phyloP scores from a whole-genome alignment of 2,888 invertebrate species.

The Troides aeacus region DNA sequence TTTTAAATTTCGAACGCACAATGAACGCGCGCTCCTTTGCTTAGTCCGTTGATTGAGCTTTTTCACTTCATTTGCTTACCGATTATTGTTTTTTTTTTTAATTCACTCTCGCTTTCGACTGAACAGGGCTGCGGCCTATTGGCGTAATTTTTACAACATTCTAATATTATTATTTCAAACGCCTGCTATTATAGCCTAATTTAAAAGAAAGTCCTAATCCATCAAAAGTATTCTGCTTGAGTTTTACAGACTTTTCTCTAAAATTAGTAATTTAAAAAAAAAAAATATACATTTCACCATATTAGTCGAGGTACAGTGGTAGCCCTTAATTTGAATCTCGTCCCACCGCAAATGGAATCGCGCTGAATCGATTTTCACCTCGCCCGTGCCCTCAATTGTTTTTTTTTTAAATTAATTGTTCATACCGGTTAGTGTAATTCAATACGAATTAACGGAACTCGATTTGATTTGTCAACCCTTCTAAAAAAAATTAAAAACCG shows the following conservation, averaged over 20 bases:
- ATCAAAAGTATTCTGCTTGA: too few species aligned
- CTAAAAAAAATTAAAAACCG: neutral
- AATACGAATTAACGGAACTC: slow-evolving; percentile 75
- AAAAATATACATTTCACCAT: too few species aligned
- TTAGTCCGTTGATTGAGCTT: slow-evolving; percentile 71
- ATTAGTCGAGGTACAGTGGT: slow-evolving; percentile 30
- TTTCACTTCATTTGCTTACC: slow-evolving; percentile 74
- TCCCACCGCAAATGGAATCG: slow-evolving; percentile 50
- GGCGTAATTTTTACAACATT: too few species aligned
- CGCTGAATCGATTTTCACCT: slow-evolving; percentile 61
- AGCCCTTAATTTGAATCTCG: slow-evolving; percentile 40
- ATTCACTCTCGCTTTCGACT: slow-evolving; percentile 12
- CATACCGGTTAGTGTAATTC: slow-evolving; percentile 65
- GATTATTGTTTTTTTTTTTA: slow-evolving; percentile 30
- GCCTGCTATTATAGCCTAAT: too few species aligned
- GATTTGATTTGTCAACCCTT: slow-evolving; percentile 49
- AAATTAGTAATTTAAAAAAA: too few species aligned
- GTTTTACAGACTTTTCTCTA: too few species aligned
- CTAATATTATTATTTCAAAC: too few species aligned
- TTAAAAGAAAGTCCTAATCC: too few species aligned
- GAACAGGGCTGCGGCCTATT: slow-evolving; percentile 26
- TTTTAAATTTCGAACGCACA: slow-evolving; percentile 72
- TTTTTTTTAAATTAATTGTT: slow-evolving; percentile 48
- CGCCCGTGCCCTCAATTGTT: slow-evolving; percentile 42
- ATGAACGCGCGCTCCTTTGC: slow-evolving; percentile 64